Conservation (phyloP, 1,140 invertebrate genomes). For the Drosophila nigromelanica region DNA sequence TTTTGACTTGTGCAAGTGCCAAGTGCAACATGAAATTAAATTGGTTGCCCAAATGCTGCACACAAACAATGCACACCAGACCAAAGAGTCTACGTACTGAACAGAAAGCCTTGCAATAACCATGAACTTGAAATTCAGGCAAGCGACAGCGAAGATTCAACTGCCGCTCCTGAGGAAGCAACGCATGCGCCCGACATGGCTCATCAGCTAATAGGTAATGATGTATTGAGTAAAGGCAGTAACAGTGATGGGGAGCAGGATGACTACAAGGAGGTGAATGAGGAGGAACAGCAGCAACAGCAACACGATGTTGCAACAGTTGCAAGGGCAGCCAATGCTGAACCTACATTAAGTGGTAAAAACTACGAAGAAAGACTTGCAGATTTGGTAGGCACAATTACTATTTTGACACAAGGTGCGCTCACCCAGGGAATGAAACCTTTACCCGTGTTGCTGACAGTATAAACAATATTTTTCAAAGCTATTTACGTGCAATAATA, state of each 20-base stretch:
- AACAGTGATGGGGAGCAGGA: conserved; percentile 19
- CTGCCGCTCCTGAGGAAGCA: conserved; percentile 36
- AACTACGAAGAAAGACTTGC: conserved; percentile 82
- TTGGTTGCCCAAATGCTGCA: conserved; percentile 40
- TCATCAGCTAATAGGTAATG: conserved; percentile 70
- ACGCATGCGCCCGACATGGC: conserved; percentile 13
- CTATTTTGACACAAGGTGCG: conserved; percentile 45
- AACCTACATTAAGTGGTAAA: conserved; percentile 71
- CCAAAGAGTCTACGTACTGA: conserved; percentile 18
- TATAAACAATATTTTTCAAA: neutral
- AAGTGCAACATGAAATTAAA: conserved; percentile 32
- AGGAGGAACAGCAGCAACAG: neutral
- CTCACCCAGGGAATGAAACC: conserved; percentile 58
- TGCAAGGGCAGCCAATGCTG: conserved; percentile 34
- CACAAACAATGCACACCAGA: conserved; percentile 26
- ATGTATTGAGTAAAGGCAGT: conserved; percentile 56
- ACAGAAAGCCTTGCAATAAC: conserved; percentile 51
- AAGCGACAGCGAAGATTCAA: conserved; percentile 78
- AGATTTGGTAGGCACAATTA: conserved; percentile 75
- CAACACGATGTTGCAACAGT: neutral
- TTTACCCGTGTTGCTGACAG: neutral
- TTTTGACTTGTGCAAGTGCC: conserved; percentile 31
- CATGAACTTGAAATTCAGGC: conserved; percentile 76
- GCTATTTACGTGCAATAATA: too few relatives aligned
- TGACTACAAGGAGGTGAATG: neutral